Evolutionary conservation across 2,888 invertebrate genomes (phyloP), one percentile per base, ranked within the genome.

Genomic region (Tuta absoluta): DNA sequence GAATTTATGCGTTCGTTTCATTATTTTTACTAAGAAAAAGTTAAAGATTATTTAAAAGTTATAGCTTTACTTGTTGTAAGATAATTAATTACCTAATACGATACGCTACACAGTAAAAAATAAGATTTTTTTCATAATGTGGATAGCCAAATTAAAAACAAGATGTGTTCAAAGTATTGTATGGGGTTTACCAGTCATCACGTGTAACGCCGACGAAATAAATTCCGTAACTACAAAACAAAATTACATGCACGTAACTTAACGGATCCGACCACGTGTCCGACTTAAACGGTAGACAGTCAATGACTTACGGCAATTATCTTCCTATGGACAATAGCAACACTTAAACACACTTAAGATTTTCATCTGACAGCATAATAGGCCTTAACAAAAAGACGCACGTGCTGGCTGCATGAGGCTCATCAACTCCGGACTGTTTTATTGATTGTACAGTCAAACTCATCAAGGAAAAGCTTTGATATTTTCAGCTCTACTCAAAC

Each of bases 301-400:
- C 77, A 77, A 73, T 74, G 72, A 72, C 73, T 73, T 66, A 67
- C 60, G 69, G 68, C 73, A 77, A 76, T 75, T 73, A 73, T 67
- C 66, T 63, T 65, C 48, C 70, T 72, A 75, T 75, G 73, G 75
- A 78, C 77, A 78, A 79, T 80, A 75, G 76, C 75, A 73, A 74
- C 75, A 75, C 72, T 77, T 78, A 77, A 77, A 77, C 77, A 72
- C 75, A 76, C 72, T 78, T 79, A 79, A 79, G 75, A 75, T 78
- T 79, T 76, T 75, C 73, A 77, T 77, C 78, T 85, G 86, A 85
- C 85, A 85, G 75, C 76, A 82, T 85, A 85, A 86, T 85, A 78
- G 77, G 71, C 72, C 72, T 73, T 72, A 75, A 83, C 77, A 81
- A 82, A 81, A 79, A 81, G 78, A 73, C 79, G 79, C 87, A 85